phyloP scores from a whole-genome alignment of 2,888 invertebrate species.

The Drosophila siamana region DNA sequence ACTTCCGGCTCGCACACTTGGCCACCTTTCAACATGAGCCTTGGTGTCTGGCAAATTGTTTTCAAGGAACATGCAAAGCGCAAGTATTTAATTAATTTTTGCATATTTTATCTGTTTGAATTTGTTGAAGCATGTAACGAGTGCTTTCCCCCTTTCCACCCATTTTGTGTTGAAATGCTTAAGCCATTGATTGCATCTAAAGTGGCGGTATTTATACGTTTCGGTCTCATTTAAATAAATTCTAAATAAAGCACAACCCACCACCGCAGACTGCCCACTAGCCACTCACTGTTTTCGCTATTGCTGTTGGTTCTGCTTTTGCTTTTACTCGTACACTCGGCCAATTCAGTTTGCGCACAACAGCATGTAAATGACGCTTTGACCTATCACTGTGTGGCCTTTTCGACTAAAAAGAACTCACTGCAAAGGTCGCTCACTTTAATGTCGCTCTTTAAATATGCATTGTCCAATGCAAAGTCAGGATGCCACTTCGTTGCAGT shows the following conservation, averaged over 20 bases:
- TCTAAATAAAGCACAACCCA: constrained; percentile 73
- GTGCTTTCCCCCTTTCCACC: constrained; percentile 64
- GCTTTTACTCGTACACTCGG: constrained; percentile 49
- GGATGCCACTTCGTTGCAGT: background rate
- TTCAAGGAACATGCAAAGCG: constrained; percentile 82
- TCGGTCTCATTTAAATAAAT: constrained; percentile 78
- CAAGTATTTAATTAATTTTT: constrained; percentile 82
- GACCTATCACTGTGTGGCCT: constrained; percentile 62
- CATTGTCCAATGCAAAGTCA: constrained; percentile 1
- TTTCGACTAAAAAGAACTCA: background rate
- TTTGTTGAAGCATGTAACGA: constrained; percentile 80
- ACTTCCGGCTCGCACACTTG: constrained; percentile 68
- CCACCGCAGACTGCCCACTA: constrained; percentile 33
- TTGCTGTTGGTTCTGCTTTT: background rate
- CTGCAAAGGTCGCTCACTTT: constrained; percentile 19
- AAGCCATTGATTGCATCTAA: constrained; percentile 81
- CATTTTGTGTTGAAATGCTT: constrained; percentile 81
- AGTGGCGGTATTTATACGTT: constrained; percentile 79
- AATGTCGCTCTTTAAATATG: background rate
- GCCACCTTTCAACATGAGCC: constrained; percentile 82
- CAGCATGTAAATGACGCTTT: constrained; percentile 63
- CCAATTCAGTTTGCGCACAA: constrained; percentile 70
- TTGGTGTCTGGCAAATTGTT: constrained; percentile 83
- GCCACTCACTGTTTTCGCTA: background rate
- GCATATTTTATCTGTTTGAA: constrained; percentile 83